Evolutionary conservation across 2,113 vertebrate genomes (phyloP).

Genomic region (Larimichthys polyactis): DNA sequence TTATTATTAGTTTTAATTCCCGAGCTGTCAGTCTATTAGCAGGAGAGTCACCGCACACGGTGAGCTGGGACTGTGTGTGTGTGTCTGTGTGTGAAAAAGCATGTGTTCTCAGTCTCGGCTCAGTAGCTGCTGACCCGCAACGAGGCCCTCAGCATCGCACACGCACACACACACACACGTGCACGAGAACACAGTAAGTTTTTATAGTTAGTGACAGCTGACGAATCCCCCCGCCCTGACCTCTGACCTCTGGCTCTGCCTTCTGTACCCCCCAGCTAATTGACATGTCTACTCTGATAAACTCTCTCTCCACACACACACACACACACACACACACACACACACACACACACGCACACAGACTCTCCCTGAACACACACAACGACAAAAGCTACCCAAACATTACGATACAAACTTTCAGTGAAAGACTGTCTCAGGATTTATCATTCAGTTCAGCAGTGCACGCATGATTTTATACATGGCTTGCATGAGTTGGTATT

Average conservation of each 20-base stretch:
- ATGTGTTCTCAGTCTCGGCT: constrained; percentile 61
- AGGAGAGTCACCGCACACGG: constrained; percentile 56
- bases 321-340: constrained; percentile 16
- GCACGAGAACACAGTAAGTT: constrained; percentile 55
- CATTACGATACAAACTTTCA: neutral
- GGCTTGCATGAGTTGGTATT: neutral
- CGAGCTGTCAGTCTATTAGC: neutral
- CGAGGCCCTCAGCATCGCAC: constrained; percentile 14
- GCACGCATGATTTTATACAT: neutral
- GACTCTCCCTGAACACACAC: neutral
- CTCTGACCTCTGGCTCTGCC: constrained; percentile 67
- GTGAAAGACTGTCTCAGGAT: too few relatives aligned
- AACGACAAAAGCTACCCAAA: neutral
- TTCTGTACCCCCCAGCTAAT: constrained; percentile 69
- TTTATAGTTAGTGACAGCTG: constrained; percentile 83
- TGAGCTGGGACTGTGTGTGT: constrained; percentile 6
- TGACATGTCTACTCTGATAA: constrained; percentile 79
- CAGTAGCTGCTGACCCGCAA: constrained; percentile 56
- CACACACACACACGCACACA: constrained; percentile 15
- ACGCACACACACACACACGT: constrained; percentile 14
- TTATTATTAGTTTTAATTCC: constrained; percentile 8
- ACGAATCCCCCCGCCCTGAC: constrained; percentile 72
- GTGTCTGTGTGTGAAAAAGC: constrained; percentile 28
- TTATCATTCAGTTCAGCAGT: neutral
- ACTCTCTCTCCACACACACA: constrained; percentile 36